A percentile compares a stretch with the other conserved stretches of the same genome.
Evolutionary conservation across 2,888 invertebrate genomes (phyloP).

Genomic region (Microctonus hyperodae): DNA sequence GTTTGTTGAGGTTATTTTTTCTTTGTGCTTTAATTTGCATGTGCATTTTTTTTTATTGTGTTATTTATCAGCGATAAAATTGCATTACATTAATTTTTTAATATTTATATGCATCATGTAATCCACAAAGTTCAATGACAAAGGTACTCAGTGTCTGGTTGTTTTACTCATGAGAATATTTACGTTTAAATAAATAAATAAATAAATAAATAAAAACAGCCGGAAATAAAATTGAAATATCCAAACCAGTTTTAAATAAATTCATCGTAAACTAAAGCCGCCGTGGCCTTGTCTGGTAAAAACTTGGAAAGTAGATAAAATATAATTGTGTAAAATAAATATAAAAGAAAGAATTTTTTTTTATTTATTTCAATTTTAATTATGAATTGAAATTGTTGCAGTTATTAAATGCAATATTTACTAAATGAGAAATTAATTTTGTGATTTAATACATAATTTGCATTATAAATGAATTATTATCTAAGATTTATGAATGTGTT

Average conservation of each 20-base stretch:
- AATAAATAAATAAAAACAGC: too few species aligned
- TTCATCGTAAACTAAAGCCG: background rate
- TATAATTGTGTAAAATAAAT: background rate
- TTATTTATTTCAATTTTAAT: constrained; percentile 8
- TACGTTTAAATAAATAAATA: too few species aligned
- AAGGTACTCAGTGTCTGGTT: background rate
- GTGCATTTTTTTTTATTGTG: background rate
- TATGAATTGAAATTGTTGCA: background rate
- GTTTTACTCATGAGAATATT: background rate
- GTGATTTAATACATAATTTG: background rate
- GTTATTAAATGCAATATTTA: too few species aligned
- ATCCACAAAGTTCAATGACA: background rate
- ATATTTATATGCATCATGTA: background rate
- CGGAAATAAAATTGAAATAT: background rate
- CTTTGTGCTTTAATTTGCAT: background rate
- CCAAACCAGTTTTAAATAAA: background rate
- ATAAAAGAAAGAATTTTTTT: too few species aligned
- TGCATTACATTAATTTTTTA: background rate
- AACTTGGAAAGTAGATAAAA: background rate
- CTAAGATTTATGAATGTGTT: background rate
- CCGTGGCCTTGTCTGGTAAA: background rate
- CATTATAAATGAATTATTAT: background rate
- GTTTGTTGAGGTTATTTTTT: background rate
- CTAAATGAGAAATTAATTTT: background rate
- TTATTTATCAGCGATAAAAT: background rate